Base-by-base conservation (phyloP, 2,113 vertebrate genomes). In the Lophura nycthemera region DNA sequence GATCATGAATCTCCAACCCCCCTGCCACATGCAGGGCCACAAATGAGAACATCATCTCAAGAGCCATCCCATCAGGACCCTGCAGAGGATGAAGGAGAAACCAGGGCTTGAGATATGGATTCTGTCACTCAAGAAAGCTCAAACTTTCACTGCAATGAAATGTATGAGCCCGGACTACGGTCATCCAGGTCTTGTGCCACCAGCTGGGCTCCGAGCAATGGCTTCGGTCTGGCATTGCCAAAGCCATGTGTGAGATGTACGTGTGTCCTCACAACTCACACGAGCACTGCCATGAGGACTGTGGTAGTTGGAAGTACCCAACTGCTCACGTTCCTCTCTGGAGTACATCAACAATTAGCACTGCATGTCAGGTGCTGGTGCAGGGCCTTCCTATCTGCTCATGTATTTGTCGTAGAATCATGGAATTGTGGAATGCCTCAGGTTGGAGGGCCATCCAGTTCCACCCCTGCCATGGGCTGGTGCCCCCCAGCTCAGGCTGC, bases 31-130 rank as follows among this genome's bases (percentile, higher is more conserved):
- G 38, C 38, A 38, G 38, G 38, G 38, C 38, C 38, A 38, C 38
- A 69, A 60, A 73, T 8, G 16, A 12, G 27, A 83, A 32, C 27
- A 24, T 4, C 24, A 36, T 6, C 27, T 30, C 52, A 54, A 54
- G 52, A 54, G 27, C 52, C 52, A 54, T 54, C 27, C 52, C 52
- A 54, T 30, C 27, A 16, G 6, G 48, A 38, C 22, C 48, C 6
- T 0, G 11, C 0, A 0, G 48, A 30, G 32, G 29, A 21, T 27
- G 20, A 36, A 40, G 0, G 11, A 60, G 52, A 38, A 38, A 38
- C 38, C 38, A 38, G 6, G 19, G 34, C 19, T 24, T 45, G 18
- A 69, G 20, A 20, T 0, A 1, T 1, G 57, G 24, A 9, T 32
- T 4, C 64, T 11, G 6, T 3, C 52, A 5, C 54, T 2, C 43